These are phyloP conservation scores for Hycleus cichorii DNA, from an alignment of 1,140 invertebrate genomes.

Conservation along the genomic window DNA sequence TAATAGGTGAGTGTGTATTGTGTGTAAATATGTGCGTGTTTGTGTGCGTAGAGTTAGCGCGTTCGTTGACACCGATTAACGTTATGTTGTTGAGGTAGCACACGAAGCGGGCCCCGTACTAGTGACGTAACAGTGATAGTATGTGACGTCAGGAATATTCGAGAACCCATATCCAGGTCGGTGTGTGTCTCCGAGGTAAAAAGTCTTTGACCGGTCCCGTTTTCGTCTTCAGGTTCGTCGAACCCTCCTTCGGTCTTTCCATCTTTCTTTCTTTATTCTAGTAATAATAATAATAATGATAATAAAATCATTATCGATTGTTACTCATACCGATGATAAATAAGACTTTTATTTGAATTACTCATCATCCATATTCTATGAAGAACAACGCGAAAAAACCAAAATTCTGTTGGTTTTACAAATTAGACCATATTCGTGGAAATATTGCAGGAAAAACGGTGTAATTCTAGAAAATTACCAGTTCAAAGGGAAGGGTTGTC, in stretches of 20 bases:
- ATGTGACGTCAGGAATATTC: slow-evolving; percentile 34
- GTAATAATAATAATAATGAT: not conserved
- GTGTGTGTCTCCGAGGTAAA: slow-evolving; percentile 16
- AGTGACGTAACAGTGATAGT: slow-evolving; percentile 35
- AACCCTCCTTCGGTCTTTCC: not conserved
- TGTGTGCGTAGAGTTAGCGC: not conserved
- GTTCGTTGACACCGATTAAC: slow-evolving; percentile 21
- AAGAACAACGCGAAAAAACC: no score
- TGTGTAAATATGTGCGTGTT: not conserved
- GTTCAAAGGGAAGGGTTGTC: not conserved
- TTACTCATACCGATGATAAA: no score
- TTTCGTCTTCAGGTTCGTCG: slow-evolving; percentile 17
- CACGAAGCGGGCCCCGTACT: slow-evolving; percentile 15
- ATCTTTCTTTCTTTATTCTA: not conserved
- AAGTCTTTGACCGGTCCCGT: slow-evolving; percentile 33
- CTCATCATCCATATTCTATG: no score
- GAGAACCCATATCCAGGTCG: slow-evolving; percentile 31
- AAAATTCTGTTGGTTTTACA: no score
- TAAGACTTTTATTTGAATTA: no score
- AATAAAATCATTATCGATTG: no score
- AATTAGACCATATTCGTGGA: no score
- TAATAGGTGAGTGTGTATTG: not conserved
- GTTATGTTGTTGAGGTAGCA: slow-evolving; percentile 22
- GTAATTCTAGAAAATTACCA: not conserved
- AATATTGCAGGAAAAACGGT: no score